A percentile compares a stretch with the other conserved stretches of the same genome.
Conservation (phyloP, 2,888 invertebrate genomes). For the Athalia cordata region DNA sequence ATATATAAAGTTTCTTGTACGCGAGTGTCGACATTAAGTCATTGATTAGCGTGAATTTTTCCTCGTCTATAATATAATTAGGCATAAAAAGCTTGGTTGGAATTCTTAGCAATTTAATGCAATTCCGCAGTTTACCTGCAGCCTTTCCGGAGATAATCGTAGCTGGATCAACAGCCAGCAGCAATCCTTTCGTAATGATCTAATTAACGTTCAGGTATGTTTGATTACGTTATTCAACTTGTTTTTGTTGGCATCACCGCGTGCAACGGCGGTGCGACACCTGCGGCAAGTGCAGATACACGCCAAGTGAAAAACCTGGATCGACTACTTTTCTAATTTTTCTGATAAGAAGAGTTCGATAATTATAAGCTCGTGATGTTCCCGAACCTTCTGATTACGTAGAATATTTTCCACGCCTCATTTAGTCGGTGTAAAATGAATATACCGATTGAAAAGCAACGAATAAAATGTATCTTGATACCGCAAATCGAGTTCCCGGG, state of each 20-base stretch:
- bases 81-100: neutral
- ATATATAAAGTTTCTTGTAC: too few relatives aligned
- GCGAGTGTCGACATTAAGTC: neutral
- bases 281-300: neutral
- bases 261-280: neutral
- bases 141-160: neutral
- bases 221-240: neutral
- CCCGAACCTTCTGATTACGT: too few relatives aligned
- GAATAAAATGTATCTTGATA: too few relatives aligned
- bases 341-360: too few relatives aligned
- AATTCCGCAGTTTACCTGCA: neutral
- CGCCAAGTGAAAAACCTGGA: too few relatives aligned
- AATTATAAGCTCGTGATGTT: too few relatives aligned
- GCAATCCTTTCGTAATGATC: constrained; percentile 17
- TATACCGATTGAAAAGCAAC: too few relatives aligned
- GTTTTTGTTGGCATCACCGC: neutral
- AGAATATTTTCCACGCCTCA: too few relatives aligned
- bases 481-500: too few relatives aligned
- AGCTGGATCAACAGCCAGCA: neutral
- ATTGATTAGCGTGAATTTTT: neutral
- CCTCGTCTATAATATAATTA: neutral
- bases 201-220: constrained; percentile 20
- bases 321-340: too few relatives aligned
- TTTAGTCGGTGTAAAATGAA: too few relatives aligned
- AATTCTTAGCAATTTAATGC: constrained; percentile 20